Evolutionary conservation across 1,140 invertebrate genomes (phyloP), one percentile per base, ranked within the genome.

Genomic region (Brachionus angularis): DNA sequence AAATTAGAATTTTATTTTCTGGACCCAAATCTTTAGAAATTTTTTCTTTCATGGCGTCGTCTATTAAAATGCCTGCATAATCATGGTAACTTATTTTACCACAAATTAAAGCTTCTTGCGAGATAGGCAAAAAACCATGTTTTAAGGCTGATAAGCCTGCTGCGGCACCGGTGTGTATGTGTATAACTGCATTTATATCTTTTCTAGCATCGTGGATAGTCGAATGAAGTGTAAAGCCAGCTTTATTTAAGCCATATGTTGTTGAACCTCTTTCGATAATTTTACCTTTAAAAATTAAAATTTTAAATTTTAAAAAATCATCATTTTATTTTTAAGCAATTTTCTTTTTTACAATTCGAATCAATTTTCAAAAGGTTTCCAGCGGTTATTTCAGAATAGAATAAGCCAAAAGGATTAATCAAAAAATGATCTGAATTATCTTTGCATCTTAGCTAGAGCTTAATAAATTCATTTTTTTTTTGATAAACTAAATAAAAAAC

Each of bases 331-430:
- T 18, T 29, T 12, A 33, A 58, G 10, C n/a, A 5, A 52, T 14
- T 52, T 52, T 52, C 3, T 10, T 8, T 7, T 25, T 46, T 47
- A 55, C 53, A 58, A 23, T 49, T 27, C 12, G 39, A 36, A 34
- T 95, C 91, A 14, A 96, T 88, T 84, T 98, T 98, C 44, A 97
- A 87, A 72, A 99, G 85, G 67, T 90, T 90, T 25, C 91, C 93
- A 14, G 96, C 96, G 42, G 95, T 98, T 8, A 97, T 86, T 85
- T 99, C 96, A 79, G 95, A 90, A 78, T 93, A 98, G 34, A 97
- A 84, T 78, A 99, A 84, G 1, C 96, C 96, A 75, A 92, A 95
- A 0, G 96, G 94, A 81, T 96, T 97, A 4, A 98, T 89, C 76
- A 99, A 83, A 81, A 98, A 96, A 76, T 96, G 91, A 79, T 98